Evolutionary conservation across 1,140 invertebrate species (phyloP), one percentile per base, ranked within the genome.

Genomic region (Habropoda laboriosa): DNA sequence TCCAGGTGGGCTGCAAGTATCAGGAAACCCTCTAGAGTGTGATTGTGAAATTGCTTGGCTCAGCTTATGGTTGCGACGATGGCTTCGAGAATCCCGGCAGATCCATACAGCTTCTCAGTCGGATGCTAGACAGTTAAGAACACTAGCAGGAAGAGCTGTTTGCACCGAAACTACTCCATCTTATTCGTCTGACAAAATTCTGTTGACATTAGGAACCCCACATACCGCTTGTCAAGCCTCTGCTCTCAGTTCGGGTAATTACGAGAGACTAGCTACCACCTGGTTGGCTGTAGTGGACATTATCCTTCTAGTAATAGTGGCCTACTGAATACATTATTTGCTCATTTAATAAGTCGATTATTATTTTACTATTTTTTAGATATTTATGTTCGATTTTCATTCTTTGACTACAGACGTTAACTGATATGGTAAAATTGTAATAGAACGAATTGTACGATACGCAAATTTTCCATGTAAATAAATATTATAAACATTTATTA

Each of bases 41-140:
- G 97, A 97, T 82, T 98, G 97, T 89, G 96, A 97, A 64, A 93
- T 98, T 49, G 96, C 97, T 7, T 98, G 97, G 97, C 94, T 98
- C 38, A 97, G 97, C 1, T 94, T 97, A 60, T 98, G 97, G 97
- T 93, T 98, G 61, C 93, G 97, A 24, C 94, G 97, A 42, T 98
- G 97, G 97, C 93, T 96, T 6, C 92, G 96, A 13, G 97, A 97
- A 88, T 96, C 95, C 13, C 93, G 96, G n/a, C 95, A 96, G 86
- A 95, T 96, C 35, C 96, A 96, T 86, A 95, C 94, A 21, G 94
- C 94, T 5, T 94, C 94, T 6, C 92, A 93, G 63, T 93, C 92
- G n/a, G 92, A 93, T 53, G 92, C 92, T 0, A 86, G 91, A 42
- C 92, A 93, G 63, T 73, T 93, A 27, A 89, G 92, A 40, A 93